Conservation (phyloP, 1,140 invertebrate species). For the Drosophila funebris region DNA sequence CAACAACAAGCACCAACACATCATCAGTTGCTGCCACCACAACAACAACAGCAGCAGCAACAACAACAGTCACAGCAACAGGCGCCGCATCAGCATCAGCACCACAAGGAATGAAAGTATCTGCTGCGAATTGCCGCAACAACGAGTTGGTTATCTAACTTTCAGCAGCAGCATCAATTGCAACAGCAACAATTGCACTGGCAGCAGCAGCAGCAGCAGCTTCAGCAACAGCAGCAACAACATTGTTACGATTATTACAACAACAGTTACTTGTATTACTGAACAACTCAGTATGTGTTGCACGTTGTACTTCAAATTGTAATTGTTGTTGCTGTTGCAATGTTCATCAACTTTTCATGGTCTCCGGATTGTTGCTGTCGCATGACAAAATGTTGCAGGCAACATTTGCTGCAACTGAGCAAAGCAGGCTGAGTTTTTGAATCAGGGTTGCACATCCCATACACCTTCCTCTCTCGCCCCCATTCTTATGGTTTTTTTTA, state of each 20-base stretch:
- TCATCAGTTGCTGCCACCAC: constrained; percentile 25
- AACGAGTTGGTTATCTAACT: constrained; percentile 76
- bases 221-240: constrained; percentile 45
- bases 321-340: constrained; percentile 7
- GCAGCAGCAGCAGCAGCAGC: constrained; percentile 38
- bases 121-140: constrained; percentile 79
- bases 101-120: constrained; percentile 83
- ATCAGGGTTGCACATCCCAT: constrained; percentile 10
- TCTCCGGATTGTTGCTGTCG: constrained; percentile 21
- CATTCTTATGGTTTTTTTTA: constrained; percentile 33
- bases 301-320: not conserved
- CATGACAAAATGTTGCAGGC: constrained; percentile 63
- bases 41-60: constrained; percentile 52
- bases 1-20: constrained; percentile 52
- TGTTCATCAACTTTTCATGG: not conserved
- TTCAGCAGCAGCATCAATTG: constrained; percentile 57
- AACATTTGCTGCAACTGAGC: constrained; percentile 52
- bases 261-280: constrained; percentile 72
- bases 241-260: constrained; percentile 67
- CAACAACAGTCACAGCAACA: constrained; percentile 59
- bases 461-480: not conserved
- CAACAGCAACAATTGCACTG: constrained; percentile 53
- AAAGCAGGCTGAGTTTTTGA: constrained; percentile 11
- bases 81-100: constrained; percentile 29
- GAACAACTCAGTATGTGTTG: not conserved